These are phyloP conservation scores for Hyla sarda DNA, from an alignment of 2,113 vertebrate species.

Conservation along the genomic window DNA sequence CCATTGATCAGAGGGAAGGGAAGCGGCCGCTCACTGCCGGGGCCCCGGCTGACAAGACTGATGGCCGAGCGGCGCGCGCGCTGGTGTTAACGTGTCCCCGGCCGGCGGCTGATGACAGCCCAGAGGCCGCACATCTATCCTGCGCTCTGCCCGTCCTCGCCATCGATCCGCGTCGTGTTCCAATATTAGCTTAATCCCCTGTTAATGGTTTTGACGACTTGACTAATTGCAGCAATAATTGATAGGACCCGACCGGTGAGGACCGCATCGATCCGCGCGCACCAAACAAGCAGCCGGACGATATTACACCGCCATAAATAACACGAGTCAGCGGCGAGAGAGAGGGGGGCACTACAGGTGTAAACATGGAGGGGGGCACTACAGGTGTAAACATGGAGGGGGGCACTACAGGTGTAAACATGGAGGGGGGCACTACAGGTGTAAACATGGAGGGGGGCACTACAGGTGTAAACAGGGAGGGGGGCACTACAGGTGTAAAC, in stretches of 20 bases:
- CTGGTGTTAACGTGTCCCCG: conserved; percentile 29
- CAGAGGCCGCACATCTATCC: conserved; percentile 54
- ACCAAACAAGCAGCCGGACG: conserved; percentile 81
- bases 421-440: no score
- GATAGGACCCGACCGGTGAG: conserved; percentile 81
- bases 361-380: no score
- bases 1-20: conserved; percentile 44
- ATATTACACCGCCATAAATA: conserved; percentile 76
- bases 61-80: conserved; percentile 2
- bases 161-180: conserved; percentile 68
- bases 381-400: no score
- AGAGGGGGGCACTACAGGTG: no score
- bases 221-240: conserved; percentile 92
- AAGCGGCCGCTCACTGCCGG: background rate
- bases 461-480: no score
- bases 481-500: no score
- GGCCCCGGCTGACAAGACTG: conserved; percentile 47
- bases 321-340: conserved; percentile 45
- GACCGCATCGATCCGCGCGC: conserved; percentile 79
- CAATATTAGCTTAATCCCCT: conserved; percentile 73
- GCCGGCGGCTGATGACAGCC: conserved; percentile 58
- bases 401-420: no score
- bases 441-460: no score
- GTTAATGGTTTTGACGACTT: conserved; percentile 74
- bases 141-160: conserved; percentile 41